Base-by-base conservation (phyloP, 1,140 invertebrate genomes). In the Drosophila willistoni region DNA sequence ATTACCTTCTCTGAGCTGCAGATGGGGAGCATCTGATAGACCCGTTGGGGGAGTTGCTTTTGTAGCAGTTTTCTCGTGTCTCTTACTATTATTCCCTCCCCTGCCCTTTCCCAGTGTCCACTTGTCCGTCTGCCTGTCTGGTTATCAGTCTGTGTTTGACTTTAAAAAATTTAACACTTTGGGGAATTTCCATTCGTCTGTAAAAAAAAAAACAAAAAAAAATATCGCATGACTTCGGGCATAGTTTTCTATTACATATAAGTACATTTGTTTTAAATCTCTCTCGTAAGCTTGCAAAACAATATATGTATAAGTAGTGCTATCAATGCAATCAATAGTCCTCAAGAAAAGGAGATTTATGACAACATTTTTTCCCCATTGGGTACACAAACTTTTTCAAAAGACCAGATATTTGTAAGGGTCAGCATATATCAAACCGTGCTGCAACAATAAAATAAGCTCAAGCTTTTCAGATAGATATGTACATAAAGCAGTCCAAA, bases 151-250 rank as follows among this genome's bases (percentile, higher is more conserved):
- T 62, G 56, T 79, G 65, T 66, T 79, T 76, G 54, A 14, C 55
- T 60, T 86, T 80, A 74, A 89, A 83, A 76, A 83, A 83, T 79
- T 67, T 42, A 83, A 79, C 65, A 71, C 79, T 70, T 78, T 71
- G 64, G 51, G 71, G 68, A 69, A 64, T 69, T 86, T 77, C 54
- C 65, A 69, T 51, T 61, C 59, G 71, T 57, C 33, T 73, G 71
- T 47, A 13, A 22, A 51, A 51, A 12, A 22, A 51, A 22, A 51
- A 51, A 12, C 12, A 51, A 22, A 29, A 34, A 17, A 57, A 51
- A 54, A 64, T 64, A 34, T 56, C 56, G 17, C 17, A 44, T 33
- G 34, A 17, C 33, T 56, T 64, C 3, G 14, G 33, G 33, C 29
- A 67, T 12, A 22, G 22, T 44, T 14, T 7, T 5, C 6, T 14